Evolutionary conservation across 2,888 invertebrate species (phyloP).

Genomic region (Macaria notata): DNA sequence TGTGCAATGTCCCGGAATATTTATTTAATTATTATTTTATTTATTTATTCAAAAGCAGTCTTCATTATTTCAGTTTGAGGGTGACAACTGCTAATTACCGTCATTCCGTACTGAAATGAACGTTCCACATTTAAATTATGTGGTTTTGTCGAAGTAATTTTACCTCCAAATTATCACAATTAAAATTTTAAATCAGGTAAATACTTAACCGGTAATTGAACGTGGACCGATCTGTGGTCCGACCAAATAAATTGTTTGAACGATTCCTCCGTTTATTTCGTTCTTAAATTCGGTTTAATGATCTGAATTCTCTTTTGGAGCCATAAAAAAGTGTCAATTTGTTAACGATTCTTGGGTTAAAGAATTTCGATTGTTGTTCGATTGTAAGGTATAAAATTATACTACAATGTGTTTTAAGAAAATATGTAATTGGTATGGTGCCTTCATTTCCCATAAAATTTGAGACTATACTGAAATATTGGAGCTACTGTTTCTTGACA

Average conservation of each 20-base stretch:
- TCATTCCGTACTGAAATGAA: slow-evolving; percentile 30
- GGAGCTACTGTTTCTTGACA: no score
- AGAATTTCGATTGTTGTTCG: slow-evolving; percentile 43
- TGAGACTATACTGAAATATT: no score
- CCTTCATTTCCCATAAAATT: no score
- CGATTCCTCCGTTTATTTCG: slow-evolving; percentile 43
- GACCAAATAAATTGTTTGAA: slow-evolving; percentile 46
- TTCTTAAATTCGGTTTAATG: slow-evolving; percentile 59
- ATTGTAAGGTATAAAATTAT: slow-evolving; percentile 35
- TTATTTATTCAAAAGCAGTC: no score
- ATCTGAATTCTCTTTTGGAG: slow-evolving; percentile 41
- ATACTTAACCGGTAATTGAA: slow-evolving; percentile 61
- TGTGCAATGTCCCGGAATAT: no score
- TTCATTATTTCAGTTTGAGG: no score
- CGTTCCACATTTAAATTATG: slow-evolving; percentile 28
- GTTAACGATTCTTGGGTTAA: slow-evolving; percentile 47
- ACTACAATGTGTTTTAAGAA: background rate
- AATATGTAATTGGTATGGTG: background rate
- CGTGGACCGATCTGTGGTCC: slow-evolving; percentile 57
- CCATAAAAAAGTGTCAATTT: slow-evolving; percentile 62
- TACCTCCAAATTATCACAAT: slow-evolving; percentile 54
- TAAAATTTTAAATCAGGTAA: slow-evolving; percentile 51
- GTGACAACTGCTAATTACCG: no score
- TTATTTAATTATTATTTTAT: no score
- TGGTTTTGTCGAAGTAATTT: slow-evolving; percentile 26